A percentile compares a stretch with the other conserved stretches of the same genome.
phyloP scores from a whole-genome alignment of 2,797 vertebrate genomes.

The Pteropus rufus region DNA sequence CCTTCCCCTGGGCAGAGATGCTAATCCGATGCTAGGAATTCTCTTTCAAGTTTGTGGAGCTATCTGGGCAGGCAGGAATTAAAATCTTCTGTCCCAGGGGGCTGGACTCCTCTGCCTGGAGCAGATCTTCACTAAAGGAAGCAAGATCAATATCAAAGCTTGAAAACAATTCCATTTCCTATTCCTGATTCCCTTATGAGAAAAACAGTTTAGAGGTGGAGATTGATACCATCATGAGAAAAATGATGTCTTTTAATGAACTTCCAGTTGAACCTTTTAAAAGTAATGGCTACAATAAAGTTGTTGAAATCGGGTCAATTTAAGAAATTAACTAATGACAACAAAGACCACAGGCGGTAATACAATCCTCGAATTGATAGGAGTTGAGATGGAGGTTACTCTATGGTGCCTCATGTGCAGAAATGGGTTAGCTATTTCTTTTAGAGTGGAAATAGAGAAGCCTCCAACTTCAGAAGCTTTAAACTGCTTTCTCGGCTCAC shows the following conservation, averaged over 20 bases:
- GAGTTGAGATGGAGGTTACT: background rate
- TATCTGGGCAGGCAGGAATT: background rate
- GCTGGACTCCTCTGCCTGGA: background rate
- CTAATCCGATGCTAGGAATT: slow-evolving; percentile 4
- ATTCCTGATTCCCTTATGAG: background rate
- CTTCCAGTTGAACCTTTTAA: background rate
- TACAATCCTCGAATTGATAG: background rate
- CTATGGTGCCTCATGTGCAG: background rate
- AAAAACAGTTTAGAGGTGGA: background rate
- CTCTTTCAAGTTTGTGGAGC: slow-evolving; percentile 5
- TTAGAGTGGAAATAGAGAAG: background rate
- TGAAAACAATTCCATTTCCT: background rate
- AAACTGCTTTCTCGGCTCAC: background rate
- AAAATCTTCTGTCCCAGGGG: background rate
- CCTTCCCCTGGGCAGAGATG: background rate
- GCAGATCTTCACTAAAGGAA: background rate
- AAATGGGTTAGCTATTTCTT: background rate
- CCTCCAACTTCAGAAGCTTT: background rate
- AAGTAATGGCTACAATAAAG: slow-evolving; percentile 29
- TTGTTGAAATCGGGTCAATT: slow-evolving; percentile 8
- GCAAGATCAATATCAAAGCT: background rate
- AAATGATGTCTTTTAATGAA: slow-evolving; percentile 6
- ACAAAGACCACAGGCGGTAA: background rate
- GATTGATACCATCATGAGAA: background rate
- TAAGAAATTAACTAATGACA: slow-evolving; percentile 12